phyloP scores from a whole-genome alignment of 2,113 vertebrate genomes.

The Pteropus alecto region DNA sequence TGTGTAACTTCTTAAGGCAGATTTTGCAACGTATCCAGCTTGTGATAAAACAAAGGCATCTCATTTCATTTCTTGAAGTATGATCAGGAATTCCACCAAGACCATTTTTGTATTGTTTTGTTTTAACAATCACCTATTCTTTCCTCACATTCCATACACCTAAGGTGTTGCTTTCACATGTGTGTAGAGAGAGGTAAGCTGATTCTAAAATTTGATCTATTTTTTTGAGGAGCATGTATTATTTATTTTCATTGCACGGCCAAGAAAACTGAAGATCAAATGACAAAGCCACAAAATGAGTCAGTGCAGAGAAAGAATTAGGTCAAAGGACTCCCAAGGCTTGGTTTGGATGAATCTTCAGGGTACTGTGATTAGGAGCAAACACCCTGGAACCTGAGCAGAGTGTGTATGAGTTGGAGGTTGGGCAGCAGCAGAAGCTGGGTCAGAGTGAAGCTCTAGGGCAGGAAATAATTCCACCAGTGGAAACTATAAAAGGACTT shows the following conservation, averaged over 20 bases:
- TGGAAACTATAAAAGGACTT: background rate
- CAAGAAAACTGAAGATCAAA: background rate
- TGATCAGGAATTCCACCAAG: background rate
- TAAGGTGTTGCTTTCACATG: background rate
- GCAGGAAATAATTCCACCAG: background rate
- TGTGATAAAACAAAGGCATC: background rate
- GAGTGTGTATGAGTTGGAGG: background rate
- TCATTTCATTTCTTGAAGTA: background rate
- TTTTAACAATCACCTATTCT: background rate
- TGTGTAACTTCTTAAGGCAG: background rate
- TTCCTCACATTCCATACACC: background rate
- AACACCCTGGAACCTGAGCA: background rate
- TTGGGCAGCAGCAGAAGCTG: background rate
- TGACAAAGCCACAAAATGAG: slow-evolving; percentile 3
- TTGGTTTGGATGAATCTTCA: background rate
- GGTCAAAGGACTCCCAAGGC: background rate
- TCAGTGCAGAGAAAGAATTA: background rate
- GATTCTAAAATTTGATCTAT: slow-evolving; percentile 25
- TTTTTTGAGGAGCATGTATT: background rate
- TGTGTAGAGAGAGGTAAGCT: background rate
- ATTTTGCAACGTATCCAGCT: background rate
- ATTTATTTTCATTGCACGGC: background rate
- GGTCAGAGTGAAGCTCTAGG: background rate
- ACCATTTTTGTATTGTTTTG: background rate
- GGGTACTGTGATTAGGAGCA: background rate